Percentiles rank a stretch among this genome's conserved stretches.
phyloP scores from a whole-genome alignment of 2,888 invertebrate species.

The Latheticus oryzae region DNA sequence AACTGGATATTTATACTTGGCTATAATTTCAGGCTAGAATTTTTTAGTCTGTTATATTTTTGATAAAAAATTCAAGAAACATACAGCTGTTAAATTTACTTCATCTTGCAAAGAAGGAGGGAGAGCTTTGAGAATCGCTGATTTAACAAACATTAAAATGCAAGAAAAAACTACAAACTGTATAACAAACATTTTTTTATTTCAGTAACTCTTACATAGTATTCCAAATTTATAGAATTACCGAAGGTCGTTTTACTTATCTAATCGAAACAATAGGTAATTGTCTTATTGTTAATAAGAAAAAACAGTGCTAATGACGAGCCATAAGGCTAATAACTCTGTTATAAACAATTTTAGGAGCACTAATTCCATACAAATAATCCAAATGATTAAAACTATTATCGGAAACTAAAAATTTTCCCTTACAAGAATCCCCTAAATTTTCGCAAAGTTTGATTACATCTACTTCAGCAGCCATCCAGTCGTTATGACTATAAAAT shows the following conservation, averaged over 20 bases:
- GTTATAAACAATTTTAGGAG: conserved; percentile 50
- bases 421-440: conserved; percentile 63
- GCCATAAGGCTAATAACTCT: conserved; percentile 44
- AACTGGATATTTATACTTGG: conserved; percentile 60
- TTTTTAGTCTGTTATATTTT: neutral
- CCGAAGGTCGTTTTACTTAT: conserved; percentile 9
- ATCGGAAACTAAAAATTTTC: conserved; percentile 67
- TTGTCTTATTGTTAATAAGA: too few species aligned
- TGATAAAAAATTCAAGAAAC: conserved; percentile 6
- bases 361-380: conserved; percentile 70
- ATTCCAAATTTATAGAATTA: conserved; percentile 7
- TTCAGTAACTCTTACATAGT: neutral
- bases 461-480: conserved; percentile 64
- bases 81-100: conserved; percentile 15
- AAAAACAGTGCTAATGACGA: conserved; percentile 13
- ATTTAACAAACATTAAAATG: too few species aligned
- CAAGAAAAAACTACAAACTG: neutral
- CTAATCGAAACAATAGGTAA: conserved; percentile 3
- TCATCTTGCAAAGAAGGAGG: conserved; percentile 23
- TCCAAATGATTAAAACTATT: conserved; percentile 70
- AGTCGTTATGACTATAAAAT: conserved; percentile 66
- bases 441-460: conserved; percentile 64
- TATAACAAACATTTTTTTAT: conserved; percentile 4
- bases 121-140: neutral
- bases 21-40: conserved; percentile 43